These are phyloP conservation scores for Mycalesis mineus DNA, from an alignment of 2,888 invertebrate genomes.

Conservation along the genomic window DNA sequence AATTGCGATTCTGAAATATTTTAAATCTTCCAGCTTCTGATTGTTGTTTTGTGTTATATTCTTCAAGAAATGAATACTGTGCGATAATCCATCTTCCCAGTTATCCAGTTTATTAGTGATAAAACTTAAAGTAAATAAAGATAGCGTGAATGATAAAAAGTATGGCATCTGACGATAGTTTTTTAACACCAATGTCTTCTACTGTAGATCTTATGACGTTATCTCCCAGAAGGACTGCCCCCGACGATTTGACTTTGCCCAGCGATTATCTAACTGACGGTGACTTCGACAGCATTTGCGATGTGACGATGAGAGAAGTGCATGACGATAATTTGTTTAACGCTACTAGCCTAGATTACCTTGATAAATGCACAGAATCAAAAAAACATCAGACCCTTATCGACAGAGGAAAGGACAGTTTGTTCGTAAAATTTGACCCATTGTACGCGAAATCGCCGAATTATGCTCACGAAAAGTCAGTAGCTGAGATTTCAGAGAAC, in stretches of 20 bases:
- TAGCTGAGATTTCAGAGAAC: constrained; percentile 47
- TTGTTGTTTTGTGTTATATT: not conserved
- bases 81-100: constrained; percentile 25
- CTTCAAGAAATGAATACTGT: not conserved
- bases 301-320: constrained; percentile 65
- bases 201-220: constrained; percentile 61
- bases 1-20: not conserved
- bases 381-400: constrained; percentile 50
- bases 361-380: constrained; percentile 68
- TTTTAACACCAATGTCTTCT: constrained; percentile 58
- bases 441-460: constrained; percentile 55
- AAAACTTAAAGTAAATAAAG: constrained; percentile 37
- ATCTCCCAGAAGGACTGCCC: constrained; percentile 49
- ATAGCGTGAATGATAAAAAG: constrained; percentile 39
- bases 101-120: constrained; percentile 13
- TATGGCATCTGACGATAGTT: constrained; percentile 54
- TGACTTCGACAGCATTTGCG: constrained; percentile 64
- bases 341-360: constrained; percentile 76
- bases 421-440: constrained; percentile 83
- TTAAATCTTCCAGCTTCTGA: not conserved
- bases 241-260: constrained; percentile 46
- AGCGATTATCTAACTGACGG: constrained; percentile 61
- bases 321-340: constrained; percentile 69
- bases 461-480: constrained; percentile 40
- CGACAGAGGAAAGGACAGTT: constrained; percentile 78